Percentiles rank a stretch among this genome's conserved stretches.
These are phyloP conservation scores for Monochamus saltuarius DNA, from an alignment of 1,140 invertebrate species.

Conservation along the genomic window DNA sequence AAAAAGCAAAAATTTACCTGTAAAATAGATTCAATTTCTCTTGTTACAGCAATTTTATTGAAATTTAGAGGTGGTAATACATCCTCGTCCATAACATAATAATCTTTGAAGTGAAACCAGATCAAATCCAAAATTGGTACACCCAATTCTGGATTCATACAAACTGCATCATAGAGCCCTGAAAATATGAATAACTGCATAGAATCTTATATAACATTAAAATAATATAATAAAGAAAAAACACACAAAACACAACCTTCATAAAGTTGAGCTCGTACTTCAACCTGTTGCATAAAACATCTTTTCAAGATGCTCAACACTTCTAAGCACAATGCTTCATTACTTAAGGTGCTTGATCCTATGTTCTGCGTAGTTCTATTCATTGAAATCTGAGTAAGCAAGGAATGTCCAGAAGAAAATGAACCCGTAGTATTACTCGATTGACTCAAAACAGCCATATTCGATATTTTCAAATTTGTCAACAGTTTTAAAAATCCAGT, in stretches of 20 bases:
- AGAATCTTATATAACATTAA: background rate
- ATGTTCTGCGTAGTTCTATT: conserved; percentile 46
- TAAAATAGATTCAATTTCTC: conserved; percentile 50
- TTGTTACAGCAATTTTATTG: conserved; percentile 50
- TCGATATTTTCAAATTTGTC: conserved; percentile 55
- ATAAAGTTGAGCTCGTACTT: conserved; percentile 59
- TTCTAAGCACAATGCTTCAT: conserved; percentile 61
- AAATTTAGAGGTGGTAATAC: conserved; percentile 53
- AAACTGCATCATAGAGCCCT: conserved; percentile 54
- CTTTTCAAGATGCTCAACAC: conserved; percentile 60
- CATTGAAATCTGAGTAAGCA: conserved; percentile 55
- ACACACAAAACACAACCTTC: conserved; percentile 51
- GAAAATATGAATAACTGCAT: conserved; percentile 21
- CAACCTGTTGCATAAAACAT: conserved; percentile 61
- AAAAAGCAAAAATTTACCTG: conserved; percentile 32
- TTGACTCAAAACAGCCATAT: conserved; percentile 54
- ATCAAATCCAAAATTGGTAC: conserved; percentile 54
- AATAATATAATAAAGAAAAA: background rate
- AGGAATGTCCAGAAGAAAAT: conserved; percentile 43
- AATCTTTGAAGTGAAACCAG: conserved; percentile 54
- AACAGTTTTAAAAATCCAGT: conserved; percentile 58
- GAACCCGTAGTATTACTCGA: conserved; percentile 38
- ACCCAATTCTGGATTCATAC: conserved; percentile 52
- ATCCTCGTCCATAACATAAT: conserved; percentile 52
- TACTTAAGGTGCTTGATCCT: conserved; percentile 48